These are phyloP conservation scores for Eulithis prunata DNA, from an alignment of 2,888 invertebrate genomes.

Conservation along the genomic window DNA sequence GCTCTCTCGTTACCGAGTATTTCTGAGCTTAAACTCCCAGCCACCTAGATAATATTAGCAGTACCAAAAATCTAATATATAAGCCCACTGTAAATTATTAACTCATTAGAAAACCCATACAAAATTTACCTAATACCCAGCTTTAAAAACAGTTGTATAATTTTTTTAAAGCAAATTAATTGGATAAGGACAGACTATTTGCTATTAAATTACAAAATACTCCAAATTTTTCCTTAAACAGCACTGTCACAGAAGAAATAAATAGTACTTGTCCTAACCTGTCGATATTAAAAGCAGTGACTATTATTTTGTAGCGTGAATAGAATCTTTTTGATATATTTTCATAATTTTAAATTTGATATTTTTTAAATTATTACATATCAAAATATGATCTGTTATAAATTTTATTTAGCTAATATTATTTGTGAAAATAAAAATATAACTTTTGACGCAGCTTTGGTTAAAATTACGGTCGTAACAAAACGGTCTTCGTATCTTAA, in stretches of 20 bases:
- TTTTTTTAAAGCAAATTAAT: neutral
- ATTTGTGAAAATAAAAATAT: no score
- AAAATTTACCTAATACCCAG: neutral
- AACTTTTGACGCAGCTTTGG: no score
- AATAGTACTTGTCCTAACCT: neutral
- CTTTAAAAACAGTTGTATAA: no score
- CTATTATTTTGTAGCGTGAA: no score
- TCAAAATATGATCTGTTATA: no score
- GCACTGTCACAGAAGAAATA: slow-evolving; percentile 1
- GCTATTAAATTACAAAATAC: neutral
- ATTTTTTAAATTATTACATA: no score
- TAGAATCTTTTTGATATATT: no score
- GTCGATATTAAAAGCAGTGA: no score
- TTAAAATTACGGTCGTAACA: no score
- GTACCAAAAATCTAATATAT: neutral
- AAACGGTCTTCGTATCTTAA: slow-evolving; percentile 1
- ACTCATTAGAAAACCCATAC: neutral
- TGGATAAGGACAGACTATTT: neutral
- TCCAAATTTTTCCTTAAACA: neutral
- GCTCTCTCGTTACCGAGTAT: slow-evolving; percentile 22
- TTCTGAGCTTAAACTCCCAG: slow-evolving; percentile 20
- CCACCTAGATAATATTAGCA: slow-evolving; percentile 15
- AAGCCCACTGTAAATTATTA: neutral
- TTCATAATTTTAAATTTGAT: no score
- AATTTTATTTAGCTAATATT: no score